These are phyloP conservation scores for Pharmacophagus antenor DNA, from an alignment of 2,888 invertebrate species.

Conservation along the genomic window DNA sequence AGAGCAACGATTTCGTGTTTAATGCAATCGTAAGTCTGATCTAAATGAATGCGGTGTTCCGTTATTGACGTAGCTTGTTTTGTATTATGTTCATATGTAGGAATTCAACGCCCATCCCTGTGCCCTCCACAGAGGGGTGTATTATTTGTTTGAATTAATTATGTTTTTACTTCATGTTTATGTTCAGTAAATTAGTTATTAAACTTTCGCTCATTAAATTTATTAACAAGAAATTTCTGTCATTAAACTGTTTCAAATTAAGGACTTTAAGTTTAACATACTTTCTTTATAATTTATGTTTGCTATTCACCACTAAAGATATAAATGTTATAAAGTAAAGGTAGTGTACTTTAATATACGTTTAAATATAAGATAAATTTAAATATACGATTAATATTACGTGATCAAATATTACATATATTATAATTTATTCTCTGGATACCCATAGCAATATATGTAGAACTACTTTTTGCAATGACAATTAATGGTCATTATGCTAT, in stretches of 20 bases:
- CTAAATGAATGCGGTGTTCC: slow-evolving; percentile 57
- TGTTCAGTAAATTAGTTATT: slow-evolving; percentile 39
- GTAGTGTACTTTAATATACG: too few relatives aligned
- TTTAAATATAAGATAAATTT: too few relatives aligned
- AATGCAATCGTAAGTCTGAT: slow-evolving; percentile 63
- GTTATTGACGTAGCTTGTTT: slow-evolving; percentile 66
- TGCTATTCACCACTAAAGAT: not conserved
- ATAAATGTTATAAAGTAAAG: too few relatives aligned
- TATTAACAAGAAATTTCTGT: slow-evolving; percentile 21
- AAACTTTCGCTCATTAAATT: slow-evolving; percentile 28
- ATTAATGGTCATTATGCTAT: too few relatives aligned
- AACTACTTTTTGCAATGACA: too few relatives aligned
- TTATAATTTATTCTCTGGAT: too few relatives aligned
- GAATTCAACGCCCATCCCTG: slow-evolving; percentile 42
- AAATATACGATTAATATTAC: too few relatives aligned
- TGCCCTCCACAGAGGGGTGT: slow-evolving; percentile 53
- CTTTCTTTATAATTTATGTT: not conserved
- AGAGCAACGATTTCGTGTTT: slow-evolving; percentile 21
- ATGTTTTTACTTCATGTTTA: slow-evolving; percentile 47
- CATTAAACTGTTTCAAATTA: not conserved
- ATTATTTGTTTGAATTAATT: slow-evolving; percentile 55
- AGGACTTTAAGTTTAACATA: too few relatives aligned
- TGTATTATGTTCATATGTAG: slow-evolving; percentile 36
- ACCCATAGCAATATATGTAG: too few relatives aligned
- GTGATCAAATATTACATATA: too few relatives aligned